These are phyloP conservation scores for Aplochiton taeniatus DNA, from an alignment of 2,797 vertebrate species.

Conservation along the genomic window DNA sequence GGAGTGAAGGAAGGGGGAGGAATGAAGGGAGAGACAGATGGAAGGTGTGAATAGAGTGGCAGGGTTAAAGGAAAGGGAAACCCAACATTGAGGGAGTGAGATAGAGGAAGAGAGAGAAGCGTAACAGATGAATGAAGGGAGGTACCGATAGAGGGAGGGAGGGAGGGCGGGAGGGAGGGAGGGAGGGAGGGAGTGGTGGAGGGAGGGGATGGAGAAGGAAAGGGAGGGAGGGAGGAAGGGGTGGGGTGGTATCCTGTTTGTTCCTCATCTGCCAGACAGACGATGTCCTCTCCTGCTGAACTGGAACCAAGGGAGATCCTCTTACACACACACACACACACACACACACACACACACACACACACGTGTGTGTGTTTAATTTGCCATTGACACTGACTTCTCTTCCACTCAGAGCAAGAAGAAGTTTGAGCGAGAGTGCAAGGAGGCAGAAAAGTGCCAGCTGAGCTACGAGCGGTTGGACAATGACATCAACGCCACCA, in stretches of 20 bases:
- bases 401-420: slow-evolving; percentile 90
- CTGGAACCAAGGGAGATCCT: neutral
- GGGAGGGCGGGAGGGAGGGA: neutral
- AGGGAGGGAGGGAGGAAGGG: too few species aligned
- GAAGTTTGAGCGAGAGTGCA: slow-evolving; percentile 98
- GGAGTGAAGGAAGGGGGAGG: slow-evolving; percentile 74
- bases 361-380: slow-evolving; percentile 36
- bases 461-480: slow-evolving; percentile 90
- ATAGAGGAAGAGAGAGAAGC: slow-evolving; percentile 32
- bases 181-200: too few species aligned
- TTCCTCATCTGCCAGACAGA: neutral
- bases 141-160: neutral
- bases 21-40: slow-evolving; percentile 13
- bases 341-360: neutral
- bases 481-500: slow-evolving; percentile 95
- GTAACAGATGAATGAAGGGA: slow-evolving; percentile 4
- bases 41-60: slow-evolving; percentile 27
- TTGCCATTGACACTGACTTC: neutral
- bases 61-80: too few species aligned
- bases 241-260: too few species aligned
- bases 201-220: too few species aligned
- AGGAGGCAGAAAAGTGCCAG: slow-evolving; percentile 95
- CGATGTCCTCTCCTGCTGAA: neutral
- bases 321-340: slow-evolving; percentile 8
- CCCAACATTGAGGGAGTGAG: slow-evolving; percentile 35